phyloP scores from a whole-genome alignment of 2,888 invertebrate genomes.

The Eumacrocentrus americanus region DNA sequence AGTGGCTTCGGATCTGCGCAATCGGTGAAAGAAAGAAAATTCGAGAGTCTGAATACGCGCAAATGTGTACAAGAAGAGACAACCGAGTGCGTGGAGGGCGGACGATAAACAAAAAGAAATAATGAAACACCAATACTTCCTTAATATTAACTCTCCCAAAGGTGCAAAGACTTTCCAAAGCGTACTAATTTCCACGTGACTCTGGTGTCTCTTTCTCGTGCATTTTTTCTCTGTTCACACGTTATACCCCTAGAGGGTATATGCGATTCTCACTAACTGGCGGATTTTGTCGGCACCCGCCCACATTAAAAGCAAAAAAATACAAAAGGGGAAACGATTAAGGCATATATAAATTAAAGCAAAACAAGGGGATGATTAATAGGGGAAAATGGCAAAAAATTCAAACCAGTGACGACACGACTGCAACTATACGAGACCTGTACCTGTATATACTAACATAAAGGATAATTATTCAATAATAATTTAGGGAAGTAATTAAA shows the following conservation, averaged over 20 bases:
- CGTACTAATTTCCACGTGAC: not conserved
- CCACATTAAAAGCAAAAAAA: constrained; percentile 36
- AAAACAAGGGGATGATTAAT: not conserved
- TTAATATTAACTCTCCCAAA: constrained; percentile 16
- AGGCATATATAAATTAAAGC: constrained; percentile 15
- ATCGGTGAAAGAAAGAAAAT: constrained; percentile 4
- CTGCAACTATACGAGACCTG: constrained; percentile 63
- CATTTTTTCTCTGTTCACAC: too few species aligned
- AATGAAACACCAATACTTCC: constrained; percentile 15
- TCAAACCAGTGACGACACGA: constrained; percentile 60
- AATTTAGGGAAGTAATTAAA: constrained; percentile 42
- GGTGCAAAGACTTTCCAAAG: constrained; percentile 26
- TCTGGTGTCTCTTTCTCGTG: not conserved
- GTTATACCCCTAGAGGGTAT: too few species aligned
- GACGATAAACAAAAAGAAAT: not conserved
- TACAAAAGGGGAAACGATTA: constrained; percentile 11
- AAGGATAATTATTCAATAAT: constrained; percentile 51
- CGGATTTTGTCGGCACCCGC: constrained; percentile 60
- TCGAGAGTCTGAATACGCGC: not conserved
- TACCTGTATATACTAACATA: constrained; percentile 61
- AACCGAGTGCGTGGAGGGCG: not conserved
- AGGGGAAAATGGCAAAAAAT: constrained; percentile 29
- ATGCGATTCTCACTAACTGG: constrained; percentile 39
- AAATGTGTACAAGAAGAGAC: too few species aligned
- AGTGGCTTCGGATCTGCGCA: constrained; percentile 14